Conservation (phyloP, 2,888 invertebrate genomes). For the Drosophila picticornis region DNA sequence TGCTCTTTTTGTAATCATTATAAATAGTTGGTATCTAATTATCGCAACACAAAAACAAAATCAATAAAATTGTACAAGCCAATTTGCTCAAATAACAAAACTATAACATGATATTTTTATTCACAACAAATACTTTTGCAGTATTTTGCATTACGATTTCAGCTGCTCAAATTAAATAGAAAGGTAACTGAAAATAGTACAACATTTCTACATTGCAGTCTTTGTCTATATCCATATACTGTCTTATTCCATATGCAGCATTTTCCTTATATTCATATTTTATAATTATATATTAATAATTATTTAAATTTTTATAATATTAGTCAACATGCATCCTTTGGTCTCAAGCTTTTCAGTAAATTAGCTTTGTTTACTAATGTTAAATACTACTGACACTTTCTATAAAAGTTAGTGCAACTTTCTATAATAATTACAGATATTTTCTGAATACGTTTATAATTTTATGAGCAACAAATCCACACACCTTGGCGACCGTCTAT, state of each 20-base stretch:
- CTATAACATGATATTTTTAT: constrained; percentile 18
- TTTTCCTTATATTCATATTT: neutral
- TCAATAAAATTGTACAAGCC: constrained; percentile 84
- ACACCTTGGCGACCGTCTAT: neutral
- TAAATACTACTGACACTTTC: neutral
- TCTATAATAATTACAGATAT: neutral
- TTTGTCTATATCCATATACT: neutral
- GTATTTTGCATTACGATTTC: neutral
- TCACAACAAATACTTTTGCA: neutral
- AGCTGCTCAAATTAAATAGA: neutral
- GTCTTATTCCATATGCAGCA: neutral
- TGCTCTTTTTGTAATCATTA: constrained; percentile 57
- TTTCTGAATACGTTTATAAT: neutral
- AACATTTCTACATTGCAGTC: neutral
- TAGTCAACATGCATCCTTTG: neutral
- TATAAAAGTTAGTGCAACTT: neutral
- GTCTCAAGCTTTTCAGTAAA: neutral
- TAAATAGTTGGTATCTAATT: constrained; percentile 50
- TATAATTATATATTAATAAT: neutral
- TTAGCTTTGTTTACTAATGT: no score
- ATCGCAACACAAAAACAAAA: constrained; percentile 53
- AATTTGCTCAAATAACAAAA: constrained; percentile 82
- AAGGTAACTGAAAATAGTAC: neutral
- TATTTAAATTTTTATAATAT: neutral
- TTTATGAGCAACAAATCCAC: neutral